These are phyloP conservation scores for Pristionchus arcanus DNA, from an alignment of 2,888 invertebrate species.

Conservation along the genomic window DNA sequence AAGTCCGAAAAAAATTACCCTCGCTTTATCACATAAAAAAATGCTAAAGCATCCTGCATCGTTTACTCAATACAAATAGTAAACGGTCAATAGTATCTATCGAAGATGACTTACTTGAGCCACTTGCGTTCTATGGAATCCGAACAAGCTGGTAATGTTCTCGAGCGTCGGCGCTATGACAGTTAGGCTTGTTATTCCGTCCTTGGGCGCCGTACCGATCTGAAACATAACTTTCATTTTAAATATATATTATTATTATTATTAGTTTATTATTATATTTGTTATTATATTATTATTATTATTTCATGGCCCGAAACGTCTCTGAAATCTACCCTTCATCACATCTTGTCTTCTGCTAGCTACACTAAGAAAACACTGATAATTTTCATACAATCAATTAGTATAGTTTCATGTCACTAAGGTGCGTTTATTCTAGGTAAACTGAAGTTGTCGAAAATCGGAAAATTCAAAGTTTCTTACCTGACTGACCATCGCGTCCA, in stretches of 20 bases:
- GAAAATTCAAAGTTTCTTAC: constrained; percentile 49
- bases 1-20: too few relatives aligned
- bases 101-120: background rate
- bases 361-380: too few relatives aligned
- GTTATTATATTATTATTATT: background rate
- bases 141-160: constrained; percentile 64
- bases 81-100: too few relatives aligned
- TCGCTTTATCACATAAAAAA: too few relatives aligned
- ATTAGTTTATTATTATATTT: too few relatives aligned
- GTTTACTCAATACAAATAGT: too few relatives aligned
- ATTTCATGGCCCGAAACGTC: too few relatives aligned
- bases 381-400: too few relatives aligned
- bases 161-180: constrained; percentile 60
- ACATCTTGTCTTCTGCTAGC: too few relatives aligned
- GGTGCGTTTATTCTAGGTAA: background rate
- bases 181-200: background rate
- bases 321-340: too few relatives aligned
- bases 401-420: background rate
- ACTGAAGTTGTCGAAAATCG: background rate
- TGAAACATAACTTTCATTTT: background rate
- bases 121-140: constrained; percentile 60
- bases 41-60: too few relatives aligned
- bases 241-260: too few relatives aligned
- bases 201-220: constrained; percentile 35
- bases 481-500: constrained; percentile 50